Base-by-base conservation (phyloP, 2,888 invertebrate genomes). In the Cheilosia variabilis region DNA sequence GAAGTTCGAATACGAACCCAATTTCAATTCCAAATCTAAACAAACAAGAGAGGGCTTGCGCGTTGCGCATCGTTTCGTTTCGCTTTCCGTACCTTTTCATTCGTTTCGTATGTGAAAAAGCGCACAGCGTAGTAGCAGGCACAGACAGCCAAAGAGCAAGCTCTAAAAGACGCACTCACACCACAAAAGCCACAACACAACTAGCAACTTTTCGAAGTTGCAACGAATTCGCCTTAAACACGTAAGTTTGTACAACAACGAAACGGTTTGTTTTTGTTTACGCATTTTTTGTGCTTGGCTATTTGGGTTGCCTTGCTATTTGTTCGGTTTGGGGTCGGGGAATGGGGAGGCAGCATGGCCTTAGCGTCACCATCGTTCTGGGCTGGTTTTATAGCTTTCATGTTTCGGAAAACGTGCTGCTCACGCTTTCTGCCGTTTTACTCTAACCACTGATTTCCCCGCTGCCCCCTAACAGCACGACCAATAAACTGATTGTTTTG, bases 211-310 rank as follows among this genome's bases (percentile, higher is more conserved):
- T 62, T 73, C 53, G 57, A 52, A 60, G 52, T 58, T 77, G 9
- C 41, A 22, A 17, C n/a, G 34, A 62, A 71, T 84, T 84, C 84
- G 84, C 75, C 7, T n/a, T 60, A 66, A 75, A 60, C 84, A 73
- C 69, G 69, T 45, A 75, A 53, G 19, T 15, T 17, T 19, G 19
- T 27, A 17, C 9, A 17, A 19, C 6, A 7, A 45, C 10, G 45
- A 31, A 68, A 31, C 55, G 13, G 47, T 76, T 80, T 86, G 86
- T 86, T 86, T 86, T 81, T 86, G 81, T 86, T 86, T 86, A 86
- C 86, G 81, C 76, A 72, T 45, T 77, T 57, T 50, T 72, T 6
- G 27, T 27, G 27, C 27, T 7, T 6, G 27, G 7, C 7, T 4
- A 24, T 0, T 0, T 24, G 24, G 24, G 71, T 66, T 68, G 71